Evolutionary conservation across 1,140 invertebrate species (phyloP).

Genomic region (Drosophila gunungcola): DNA sequence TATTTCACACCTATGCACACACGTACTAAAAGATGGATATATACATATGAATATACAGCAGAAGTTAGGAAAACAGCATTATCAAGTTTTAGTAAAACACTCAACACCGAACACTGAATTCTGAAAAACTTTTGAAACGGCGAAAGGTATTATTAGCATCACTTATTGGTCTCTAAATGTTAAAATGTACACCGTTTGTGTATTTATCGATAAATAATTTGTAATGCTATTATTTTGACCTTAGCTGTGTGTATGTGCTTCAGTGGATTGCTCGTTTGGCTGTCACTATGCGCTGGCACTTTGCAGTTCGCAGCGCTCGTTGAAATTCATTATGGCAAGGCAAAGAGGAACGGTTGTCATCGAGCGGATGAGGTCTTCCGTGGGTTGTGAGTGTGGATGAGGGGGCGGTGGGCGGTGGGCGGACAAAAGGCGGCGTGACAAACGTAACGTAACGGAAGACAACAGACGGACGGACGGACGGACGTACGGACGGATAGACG

Average conservation of each 20-base stretch:
- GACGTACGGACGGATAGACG: slow-evolving; percentile 1
- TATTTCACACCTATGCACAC: slow-evolving; percentile 72
- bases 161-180: no score
- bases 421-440: slow-evolving; percentile 71
- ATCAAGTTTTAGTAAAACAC: no score
- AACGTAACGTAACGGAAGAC: slow-evolving; percentile 77
- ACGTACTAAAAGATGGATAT: slow-evolving; percentile 6
- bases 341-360: slow-evolving; percentile 31
- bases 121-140: no score
- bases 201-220: no score
- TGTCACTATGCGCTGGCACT: slow-evolving; percentile 67
- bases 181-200: not conserved
- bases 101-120: no score
- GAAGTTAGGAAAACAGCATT: not conserved
- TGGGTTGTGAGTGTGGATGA: not conserved
- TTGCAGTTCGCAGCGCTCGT: slow-evolving; percentile 56
- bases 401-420: slow-evolving; percentile 3
- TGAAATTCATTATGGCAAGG: slow-evolving; percentile 75
- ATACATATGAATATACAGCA: not conserved
- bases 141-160: no score
- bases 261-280: slow-evolving; percentile 63
- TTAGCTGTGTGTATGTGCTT: slow-evolving; percentile 17
- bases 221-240: not conserved
- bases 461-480: slow-evolving; percentile 39
- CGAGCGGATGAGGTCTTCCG: slow-evolving; percentile 25